A percentile compares a stretch with the other conserved stretches of the same genome.
phyloP scores from a whole-genome alignment of 2,888 invertebrate genomes.

The Stegophylla sp. region DNA sequence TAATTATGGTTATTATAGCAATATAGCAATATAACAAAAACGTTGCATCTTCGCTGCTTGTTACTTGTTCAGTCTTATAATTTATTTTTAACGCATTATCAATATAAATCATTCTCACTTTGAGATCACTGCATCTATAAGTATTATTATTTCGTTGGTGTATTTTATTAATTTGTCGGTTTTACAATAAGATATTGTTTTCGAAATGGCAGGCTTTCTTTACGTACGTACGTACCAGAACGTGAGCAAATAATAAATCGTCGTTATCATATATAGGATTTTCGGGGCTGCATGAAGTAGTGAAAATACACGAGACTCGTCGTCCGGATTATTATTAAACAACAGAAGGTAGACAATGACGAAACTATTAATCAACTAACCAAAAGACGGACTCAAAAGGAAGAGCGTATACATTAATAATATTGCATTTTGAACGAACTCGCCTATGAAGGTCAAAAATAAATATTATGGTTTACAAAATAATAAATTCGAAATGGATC shows the following conservation, averaged over 20 bases:
- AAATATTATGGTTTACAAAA: neutral
- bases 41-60: no score
- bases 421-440: slow-evolving; percentile 24
- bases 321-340: slow-evolving; percentile 49
- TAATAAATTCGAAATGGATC: neutral
- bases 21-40: no score
- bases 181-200: neutral
- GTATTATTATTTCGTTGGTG: no score
- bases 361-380: slow-evolving; percentile 54
- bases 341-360: slow-evolving; percentile 49
- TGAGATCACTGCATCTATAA: no score
- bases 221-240: neutral
- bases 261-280: neutral
- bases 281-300: neutral
- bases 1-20: no score
- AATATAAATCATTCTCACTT: no score
- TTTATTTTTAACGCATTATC: no score
- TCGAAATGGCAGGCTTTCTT: neutral
- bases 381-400: slow-evolving; percentile 34
- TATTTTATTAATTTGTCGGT: no score
- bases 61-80: neutral
- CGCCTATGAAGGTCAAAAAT: slow-evolving; percentile 20
- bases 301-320: slow-evolving; percentile 21
- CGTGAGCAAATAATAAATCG: slow-evolving; percentile 42
- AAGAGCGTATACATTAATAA: slow-evolving; percentile 26